Percentiles rank a stretch among this genome's conserved stretches.
Evolutionary conservation across 2,113 vertebrate genomes (phyloP).

Genomic region (Chascanopsetta lugubris): DNA sequence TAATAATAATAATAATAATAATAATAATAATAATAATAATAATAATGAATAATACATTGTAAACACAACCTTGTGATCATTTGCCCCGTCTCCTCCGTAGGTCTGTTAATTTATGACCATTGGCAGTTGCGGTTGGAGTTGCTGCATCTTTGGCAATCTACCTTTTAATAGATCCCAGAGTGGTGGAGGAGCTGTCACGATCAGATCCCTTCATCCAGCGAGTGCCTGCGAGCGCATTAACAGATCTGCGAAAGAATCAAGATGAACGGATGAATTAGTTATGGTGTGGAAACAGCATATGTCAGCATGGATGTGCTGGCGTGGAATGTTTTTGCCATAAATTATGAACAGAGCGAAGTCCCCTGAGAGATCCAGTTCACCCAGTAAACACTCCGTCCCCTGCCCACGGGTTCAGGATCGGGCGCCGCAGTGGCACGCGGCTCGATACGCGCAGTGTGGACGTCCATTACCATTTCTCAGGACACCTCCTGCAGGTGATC

Average conservation of each 20-base stretch:
- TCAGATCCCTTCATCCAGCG: background rate
- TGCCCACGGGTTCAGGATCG: slow-evolving; percentile 38
- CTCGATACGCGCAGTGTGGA: slow-evolving; percentile 25
- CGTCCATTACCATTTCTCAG: slow-evolving; percentile 31
- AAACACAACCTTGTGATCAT: no score
- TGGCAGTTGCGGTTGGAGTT: no score
- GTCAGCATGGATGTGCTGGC: background rate
- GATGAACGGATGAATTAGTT: background rate
- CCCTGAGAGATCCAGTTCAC: slow-evolving; percentile 24
- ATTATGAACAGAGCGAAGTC: slow-evolving; percentile 5
- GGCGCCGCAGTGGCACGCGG: slow-evolving; percentile 29
- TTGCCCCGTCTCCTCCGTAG: no score
- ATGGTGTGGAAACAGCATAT: background rate
- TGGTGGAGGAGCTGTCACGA: background rate
- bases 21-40: no score
- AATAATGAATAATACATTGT: no score
- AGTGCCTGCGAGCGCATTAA: background rate
- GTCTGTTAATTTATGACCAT: no score
- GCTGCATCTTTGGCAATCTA: no score
- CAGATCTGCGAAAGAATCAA: slow-evolving; percentile 5
- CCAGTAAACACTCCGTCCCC: slow-evolving; percentile 1
- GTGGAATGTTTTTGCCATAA: background rate
- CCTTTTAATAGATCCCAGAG: slow-evolving; percentile 2
- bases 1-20: no score
- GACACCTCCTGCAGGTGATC: slow-evolving; percentile 16